Percentiles rank a stretch among this genome's conserved stretches.
These are phyloP conservation scores for Morinoia aosen DNA, from an alignment of 2,888 invertebrate genomes.

Conservation along the genomic window DNA sequence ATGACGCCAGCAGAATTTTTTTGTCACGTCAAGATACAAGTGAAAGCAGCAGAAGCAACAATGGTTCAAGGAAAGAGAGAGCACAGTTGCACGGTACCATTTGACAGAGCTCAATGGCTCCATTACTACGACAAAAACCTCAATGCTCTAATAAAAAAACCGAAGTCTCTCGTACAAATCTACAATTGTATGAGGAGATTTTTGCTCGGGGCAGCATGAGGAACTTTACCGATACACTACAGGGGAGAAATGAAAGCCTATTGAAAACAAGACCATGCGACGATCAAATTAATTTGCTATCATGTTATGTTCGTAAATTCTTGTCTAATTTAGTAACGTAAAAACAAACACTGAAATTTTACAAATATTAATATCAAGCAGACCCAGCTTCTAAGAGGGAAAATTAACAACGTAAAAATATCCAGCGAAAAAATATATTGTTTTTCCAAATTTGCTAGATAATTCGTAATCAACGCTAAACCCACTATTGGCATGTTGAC, in stretches of 20 bases:
- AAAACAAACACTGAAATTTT: neutral
- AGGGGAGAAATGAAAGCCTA: neutral
- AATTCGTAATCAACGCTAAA: too few relatives aligned
- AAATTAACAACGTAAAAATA: neutral
- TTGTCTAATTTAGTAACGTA: neutral
- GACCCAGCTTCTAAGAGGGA: neutral
- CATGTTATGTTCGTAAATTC: neutral
- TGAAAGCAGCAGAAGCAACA: neutral
- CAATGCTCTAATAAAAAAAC: neutral
- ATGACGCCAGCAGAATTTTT: neutral
- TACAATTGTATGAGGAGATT: neutral
- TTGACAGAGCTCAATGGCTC: neutral
- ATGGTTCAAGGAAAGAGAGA: neutral
- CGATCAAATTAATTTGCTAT: too few relatives aligned
- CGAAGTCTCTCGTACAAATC: neutral
- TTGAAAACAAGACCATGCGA: neutral
- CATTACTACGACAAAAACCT: neutral
- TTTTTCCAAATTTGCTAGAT: too few relatives aligned
- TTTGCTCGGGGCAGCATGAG: neutral
- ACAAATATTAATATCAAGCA: neutral
- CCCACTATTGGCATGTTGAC: too few relatives aligned
- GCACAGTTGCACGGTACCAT: neutral
- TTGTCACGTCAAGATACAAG: neutral
- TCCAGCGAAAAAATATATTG: too few relatives aligned
- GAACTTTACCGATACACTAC: neutral